Percentiles rank a stretch among this genome's conserved stretches.
phyloP scores from a whole-genome alignment of 2,888 invertebrate species.

The Idaea dimidiata region DNA sequence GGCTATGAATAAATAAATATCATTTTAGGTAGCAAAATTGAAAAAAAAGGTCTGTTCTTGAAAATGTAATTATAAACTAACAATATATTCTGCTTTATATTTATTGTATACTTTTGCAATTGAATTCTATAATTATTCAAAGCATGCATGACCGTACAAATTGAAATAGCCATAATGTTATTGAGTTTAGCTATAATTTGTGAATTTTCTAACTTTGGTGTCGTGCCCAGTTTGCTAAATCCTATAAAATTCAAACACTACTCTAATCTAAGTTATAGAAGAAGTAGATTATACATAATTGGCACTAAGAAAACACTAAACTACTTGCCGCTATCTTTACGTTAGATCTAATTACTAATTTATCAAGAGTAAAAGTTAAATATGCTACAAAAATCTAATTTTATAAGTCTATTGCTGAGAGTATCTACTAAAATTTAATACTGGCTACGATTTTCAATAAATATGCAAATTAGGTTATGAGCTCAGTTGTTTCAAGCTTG shows the following conservation, averaged over 20 bases:
- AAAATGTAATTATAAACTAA: not conserved
- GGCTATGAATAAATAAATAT: constrained; percentile 36
- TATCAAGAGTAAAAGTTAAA: constrained; percentile 43
- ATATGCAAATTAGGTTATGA: constrained; percentile 59
- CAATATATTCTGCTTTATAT: too few relatives aligned
- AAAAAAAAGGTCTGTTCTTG: not conserved
- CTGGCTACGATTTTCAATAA: constrained; percentile 61
- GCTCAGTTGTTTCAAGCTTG: constrained; percentile 49
- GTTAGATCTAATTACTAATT: constrained; percentile 39
- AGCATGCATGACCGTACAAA: constrained; percentile 45
- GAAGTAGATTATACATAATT: constrained; percentile 44
- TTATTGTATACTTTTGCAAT: constrained; percentile 4
- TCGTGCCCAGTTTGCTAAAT: constrained; percentile 59
- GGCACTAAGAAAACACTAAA: constrained; percentile 40
- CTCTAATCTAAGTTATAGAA: constrained; percentile 51
- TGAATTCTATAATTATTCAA: constrained; percentile 40
- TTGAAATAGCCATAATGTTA: constrained; percentile 11
- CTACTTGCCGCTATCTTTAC: constrained; percentile 48
- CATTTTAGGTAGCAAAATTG: not conserved
- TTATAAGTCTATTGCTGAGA: constrained; percentile 42
- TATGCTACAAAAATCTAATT: constrained; percentile 43
- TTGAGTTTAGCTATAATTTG: constrained; percentile 4
- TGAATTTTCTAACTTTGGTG: constrained; percentile 18
- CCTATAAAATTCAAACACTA: constrained; percentile 65
- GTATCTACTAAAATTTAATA: constrained; percentile 43